Evolutionary conservation across 2,888 invertebrate genomes (phyloP).

Genomic region (Ptilodon capucinus): DNA sequence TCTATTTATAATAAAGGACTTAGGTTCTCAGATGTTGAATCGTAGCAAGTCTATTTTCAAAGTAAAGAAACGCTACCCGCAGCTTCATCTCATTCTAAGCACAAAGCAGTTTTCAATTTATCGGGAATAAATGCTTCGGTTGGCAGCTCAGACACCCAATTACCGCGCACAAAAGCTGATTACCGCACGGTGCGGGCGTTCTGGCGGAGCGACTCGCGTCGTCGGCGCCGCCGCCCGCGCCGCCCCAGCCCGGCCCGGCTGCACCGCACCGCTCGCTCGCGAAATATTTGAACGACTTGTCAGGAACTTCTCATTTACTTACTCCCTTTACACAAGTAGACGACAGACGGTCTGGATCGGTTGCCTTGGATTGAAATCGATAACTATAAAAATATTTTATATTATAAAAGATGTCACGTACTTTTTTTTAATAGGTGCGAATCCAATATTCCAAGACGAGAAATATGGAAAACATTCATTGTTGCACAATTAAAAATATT

Average conservation of each 20-base stretch:
- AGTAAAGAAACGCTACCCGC: slow-evolving; percentile 55
- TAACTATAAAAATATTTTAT: slow-evolving; percentile 15
- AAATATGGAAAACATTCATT: too few relatives aligned
- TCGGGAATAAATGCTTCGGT: slow-evolving; percentile 80
- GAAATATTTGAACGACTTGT: slow-evolving; percentile 71
- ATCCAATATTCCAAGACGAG: too few relatives aligned
- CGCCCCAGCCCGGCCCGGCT: slow-evolving; percentile 29
- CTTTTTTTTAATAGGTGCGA: not conserved
- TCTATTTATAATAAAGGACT: too few relatives aligned
- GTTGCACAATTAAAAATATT: too few relatives aligned
- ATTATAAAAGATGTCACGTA: not conserved
- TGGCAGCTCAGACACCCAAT: slow-evolving; percentile 82
- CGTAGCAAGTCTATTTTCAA: not conserved
- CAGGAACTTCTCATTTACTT: slow-evolving; percentile 72
- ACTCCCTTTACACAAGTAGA: slow-evolving; percentile 59
- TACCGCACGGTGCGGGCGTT: slow-evolving; percentile 69
- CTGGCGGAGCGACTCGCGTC: slow-evolving; percentile 30
- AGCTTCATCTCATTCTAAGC: slow-evolving; percentile 69
- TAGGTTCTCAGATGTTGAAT: too few relatives aligned
- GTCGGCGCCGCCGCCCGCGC: slow-evolving; percentile 29
- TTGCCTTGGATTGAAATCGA: slow-evolving; percentile 59
- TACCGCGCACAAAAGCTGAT: slow-evolving; percentile 82
- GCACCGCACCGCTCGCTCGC: slow-evolving; percentile 46
- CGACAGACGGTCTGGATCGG: slow-evolving; percentile 45
- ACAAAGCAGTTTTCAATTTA: slow-evolving; percentile 81